These are phyloP conservation scores for Nycticebus coucang DNA, from an alignment of 2,113 vertebrate genomes.

Conservation along the genomic window DNA sequence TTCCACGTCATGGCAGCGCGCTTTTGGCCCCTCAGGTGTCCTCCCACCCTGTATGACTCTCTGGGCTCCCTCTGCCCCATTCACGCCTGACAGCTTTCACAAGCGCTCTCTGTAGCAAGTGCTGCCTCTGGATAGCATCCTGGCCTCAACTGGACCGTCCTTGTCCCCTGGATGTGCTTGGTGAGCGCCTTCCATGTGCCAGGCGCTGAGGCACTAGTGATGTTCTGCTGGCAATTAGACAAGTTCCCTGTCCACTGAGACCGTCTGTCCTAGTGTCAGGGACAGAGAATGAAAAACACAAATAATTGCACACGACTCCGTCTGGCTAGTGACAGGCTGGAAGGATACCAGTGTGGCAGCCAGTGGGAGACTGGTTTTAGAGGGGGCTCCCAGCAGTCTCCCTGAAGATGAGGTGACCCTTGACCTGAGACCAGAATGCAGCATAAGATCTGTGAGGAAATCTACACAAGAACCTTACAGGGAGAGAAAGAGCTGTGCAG, in stretches of 20 bases:
- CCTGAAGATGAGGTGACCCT: background rate
- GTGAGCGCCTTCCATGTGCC: background rate
- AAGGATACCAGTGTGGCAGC: rapidly evolving
- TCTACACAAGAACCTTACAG: background rate
- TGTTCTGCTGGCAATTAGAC: rapidly evolving
- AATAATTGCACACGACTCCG: background rate
- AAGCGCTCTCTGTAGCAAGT: rapidly evolving
- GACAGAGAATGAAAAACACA: background rate
- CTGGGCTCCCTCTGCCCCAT: background rate
- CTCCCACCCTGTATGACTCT: rapidly evolving
- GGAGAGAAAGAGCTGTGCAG: background rate
- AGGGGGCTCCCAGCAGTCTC: rapidly evolving
- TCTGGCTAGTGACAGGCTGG: background rate
- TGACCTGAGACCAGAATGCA: background rate
- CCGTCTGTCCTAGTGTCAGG: rapidly evolving
- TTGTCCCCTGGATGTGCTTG: background rate
- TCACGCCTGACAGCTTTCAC: background rate
- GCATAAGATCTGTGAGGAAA: background rate
- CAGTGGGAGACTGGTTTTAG: background rate
- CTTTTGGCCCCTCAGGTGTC: too few relatives aligned
- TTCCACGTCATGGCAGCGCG: too few relatives aligned
- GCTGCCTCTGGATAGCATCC: rapidly evolving
- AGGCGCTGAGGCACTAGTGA: rapidly evolving
- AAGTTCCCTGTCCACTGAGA: too few relatives aligned
- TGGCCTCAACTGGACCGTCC: rapidly evolving